phyloP scores from a whole-genome alignment of 2,113 vertebrate genomes.

The Phylloscopus whistleri region DNA sequence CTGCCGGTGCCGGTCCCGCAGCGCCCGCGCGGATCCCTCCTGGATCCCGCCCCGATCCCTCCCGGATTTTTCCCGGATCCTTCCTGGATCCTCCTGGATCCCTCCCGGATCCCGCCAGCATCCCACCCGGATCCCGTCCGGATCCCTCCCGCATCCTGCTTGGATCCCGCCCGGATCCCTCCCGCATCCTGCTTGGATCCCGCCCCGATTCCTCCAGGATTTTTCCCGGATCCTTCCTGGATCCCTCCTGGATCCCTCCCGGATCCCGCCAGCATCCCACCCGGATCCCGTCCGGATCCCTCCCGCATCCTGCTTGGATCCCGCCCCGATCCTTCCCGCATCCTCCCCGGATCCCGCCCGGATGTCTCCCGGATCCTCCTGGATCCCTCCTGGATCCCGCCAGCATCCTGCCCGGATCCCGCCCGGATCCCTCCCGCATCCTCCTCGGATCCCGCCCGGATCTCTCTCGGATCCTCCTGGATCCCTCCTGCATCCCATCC shows the following conservation, averaged over 20 bases:
- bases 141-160: accelerated
- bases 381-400: accelerated
- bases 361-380: accelerated
- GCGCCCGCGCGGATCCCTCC: background rate
- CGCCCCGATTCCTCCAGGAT: accelerated
- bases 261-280: background rate
- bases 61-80: background rate
- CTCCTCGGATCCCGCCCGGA: accelerated
- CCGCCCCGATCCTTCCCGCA: accelerated
- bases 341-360: too few relatives aligned
- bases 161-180: accelerated
- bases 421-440: background rate
- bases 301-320: accelerated
- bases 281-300: accelerated
- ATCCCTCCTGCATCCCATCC: background rate
- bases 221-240: accelerated
- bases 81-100: accelerated
- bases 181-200: accelerated
- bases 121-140: accelerated
- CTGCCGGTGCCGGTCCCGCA: conserved; percentile 9
- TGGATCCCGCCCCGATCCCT: background rate
- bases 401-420: too few relatives aligned
- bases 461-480: too few relatives aligned
- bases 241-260: background rate
- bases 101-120: accelerated